Conservation (phyloP, 2,797 vertebrate species). For the Sebastes matsubarae region DNA sequence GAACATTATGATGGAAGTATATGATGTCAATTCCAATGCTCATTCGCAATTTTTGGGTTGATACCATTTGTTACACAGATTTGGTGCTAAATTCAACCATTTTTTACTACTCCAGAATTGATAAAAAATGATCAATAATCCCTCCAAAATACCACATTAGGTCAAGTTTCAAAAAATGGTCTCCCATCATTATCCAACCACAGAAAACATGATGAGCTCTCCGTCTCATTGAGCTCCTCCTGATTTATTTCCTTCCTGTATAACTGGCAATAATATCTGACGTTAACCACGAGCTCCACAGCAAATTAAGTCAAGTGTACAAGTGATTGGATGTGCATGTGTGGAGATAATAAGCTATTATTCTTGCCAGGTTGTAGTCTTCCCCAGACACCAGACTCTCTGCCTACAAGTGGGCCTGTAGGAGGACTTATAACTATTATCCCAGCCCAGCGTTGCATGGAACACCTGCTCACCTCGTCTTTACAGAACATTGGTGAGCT, state of each 20-base stretch:
- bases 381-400: neutral
- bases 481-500: neutral
- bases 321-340: constrained; percentile 11
- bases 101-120: no score
- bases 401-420: neutral
- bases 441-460: neutral
- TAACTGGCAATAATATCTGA: neutral
- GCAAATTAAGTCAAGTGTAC: neutral
- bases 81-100: no score
- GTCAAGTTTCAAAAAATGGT: no score
- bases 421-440: neutral
- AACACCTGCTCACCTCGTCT: constrained; percentile 37
- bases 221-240: neutral
- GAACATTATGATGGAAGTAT: no score
- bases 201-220: neutral
- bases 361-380: neutral
- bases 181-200: neutral
- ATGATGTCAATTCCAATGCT: no score
- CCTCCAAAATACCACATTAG: no score
- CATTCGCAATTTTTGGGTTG: no score
- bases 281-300: neutral
- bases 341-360: neutral
- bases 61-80: no score
- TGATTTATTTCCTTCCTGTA: neutral
- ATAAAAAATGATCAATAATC: no score